Evolutionary conservation across 2,888 invertebrate species (phyloP).

Genomic region (Electrophaes corylata): DNA sequence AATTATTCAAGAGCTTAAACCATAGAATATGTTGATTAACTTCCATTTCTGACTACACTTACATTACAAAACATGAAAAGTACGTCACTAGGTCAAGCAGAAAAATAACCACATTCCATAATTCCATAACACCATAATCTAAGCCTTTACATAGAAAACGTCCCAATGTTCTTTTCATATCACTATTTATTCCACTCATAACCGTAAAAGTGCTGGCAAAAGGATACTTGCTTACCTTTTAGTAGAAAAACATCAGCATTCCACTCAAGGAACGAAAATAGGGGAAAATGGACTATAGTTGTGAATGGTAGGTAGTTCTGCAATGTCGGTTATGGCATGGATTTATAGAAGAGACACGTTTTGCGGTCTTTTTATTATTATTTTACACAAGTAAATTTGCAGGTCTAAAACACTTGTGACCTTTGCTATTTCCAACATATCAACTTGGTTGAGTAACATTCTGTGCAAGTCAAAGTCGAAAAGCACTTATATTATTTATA

Average conservation of each 20-base stretch:
- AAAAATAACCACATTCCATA: not conserved
- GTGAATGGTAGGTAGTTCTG: conserved; percentile 2
- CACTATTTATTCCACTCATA: conserved; percentile 18
- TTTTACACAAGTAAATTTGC: too few relatives aligned
- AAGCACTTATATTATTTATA: too few relatives aligned
- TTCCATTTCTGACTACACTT: too few relatives aligned
- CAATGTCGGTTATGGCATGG: conserved; percentile 4
- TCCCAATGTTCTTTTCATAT: conserved; percentile 19
- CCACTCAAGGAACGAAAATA: conserved; percentile 24
- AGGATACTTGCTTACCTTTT: conserved; percentile 28
- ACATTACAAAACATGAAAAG: too few relatives aligned
- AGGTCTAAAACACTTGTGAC: too few relatives aligned
- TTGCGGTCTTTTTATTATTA: too few relatives aligned
- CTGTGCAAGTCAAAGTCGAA: too few relatives aligned
- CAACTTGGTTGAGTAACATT: too few relatives aligned
- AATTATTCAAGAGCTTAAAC: too few relatives aligned
- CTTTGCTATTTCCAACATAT: too few relatives aligned
- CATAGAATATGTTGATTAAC: too few relatives aligned
- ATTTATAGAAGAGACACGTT: conserved; percentile 9
- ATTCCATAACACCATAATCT: not conserved
- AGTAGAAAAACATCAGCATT: conserved; percentile 26
- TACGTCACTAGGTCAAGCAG: not conserved
- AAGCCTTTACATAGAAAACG: not conserved
- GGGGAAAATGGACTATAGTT: conserved; percentile 25
- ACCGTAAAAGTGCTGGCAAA: conserved; percentile 19